Percentiles rank a stretch among this genome's conserved stretches.
These are phyloP conservation scores for Agrochola macilenta DNA, from an alignment of 2,888 invertebrate species.

Conservation along the genomic window DNA sequence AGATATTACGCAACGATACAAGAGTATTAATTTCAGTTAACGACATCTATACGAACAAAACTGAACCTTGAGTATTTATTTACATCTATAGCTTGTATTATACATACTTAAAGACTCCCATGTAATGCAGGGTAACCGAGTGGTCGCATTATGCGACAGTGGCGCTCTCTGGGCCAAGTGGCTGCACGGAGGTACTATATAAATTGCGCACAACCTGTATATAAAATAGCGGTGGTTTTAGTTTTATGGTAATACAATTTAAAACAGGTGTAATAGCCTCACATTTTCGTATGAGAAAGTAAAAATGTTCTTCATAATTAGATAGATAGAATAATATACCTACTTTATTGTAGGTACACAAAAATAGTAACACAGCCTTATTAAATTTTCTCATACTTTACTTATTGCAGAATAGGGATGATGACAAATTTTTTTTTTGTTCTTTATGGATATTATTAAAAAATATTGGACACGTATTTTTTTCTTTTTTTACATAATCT, in stretches of 20 bases:
- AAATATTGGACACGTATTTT: too few species aligned
- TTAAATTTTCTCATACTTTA: neutral
- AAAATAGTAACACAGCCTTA: neutral
- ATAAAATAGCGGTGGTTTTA: slow-evolving; percentile 18
- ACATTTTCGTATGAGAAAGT: neutral
- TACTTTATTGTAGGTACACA: neutral
- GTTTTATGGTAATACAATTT: slow-evolving; percentile 31
- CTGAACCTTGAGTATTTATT: neutral
- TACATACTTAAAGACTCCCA: slow-evolving; percentile 36
- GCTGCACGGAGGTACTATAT: slow-evolving; percentile 53
- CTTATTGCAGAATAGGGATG: neutral
- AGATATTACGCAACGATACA: neutral
- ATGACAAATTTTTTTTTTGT: too few species aligned
- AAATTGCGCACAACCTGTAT: slow-evolving; percentile 45
- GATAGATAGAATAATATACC: neutral
- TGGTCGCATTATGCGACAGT: slow-evolving; percentile 72
- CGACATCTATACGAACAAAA: neutral
- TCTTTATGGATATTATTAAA: too few species aligned
- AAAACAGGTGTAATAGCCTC: slow-evolving; percentile 11
- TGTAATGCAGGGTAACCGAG: slow-evolving; percentile 67
- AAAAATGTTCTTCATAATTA: neutral
- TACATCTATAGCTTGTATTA: slow-evolving; percentile 23
- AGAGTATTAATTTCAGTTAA: neutral
- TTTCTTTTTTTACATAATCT: too few species aligned
- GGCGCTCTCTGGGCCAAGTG: slow-evolving; percentile 64